Conservation (phyloP, 2,888 invertebrate genomes). For the Nemurella pictetii region DNA sequence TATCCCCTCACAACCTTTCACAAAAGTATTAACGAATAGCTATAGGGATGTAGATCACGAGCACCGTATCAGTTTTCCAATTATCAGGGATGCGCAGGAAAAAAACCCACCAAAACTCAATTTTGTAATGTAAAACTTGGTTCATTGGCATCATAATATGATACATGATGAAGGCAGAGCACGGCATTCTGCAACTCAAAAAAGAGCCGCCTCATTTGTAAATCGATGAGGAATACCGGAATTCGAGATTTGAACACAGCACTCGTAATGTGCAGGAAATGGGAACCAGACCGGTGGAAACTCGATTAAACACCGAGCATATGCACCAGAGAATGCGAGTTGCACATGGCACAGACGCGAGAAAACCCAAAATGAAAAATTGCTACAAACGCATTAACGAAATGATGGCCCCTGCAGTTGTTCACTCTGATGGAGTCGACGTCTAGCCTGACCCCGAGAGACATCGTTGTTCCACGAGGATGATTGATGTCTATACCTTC, state of each 20-base stretch:
- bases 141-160: background rate
- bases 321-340: no score
- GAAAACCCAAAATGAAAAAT: no score
- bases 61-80: background rate
- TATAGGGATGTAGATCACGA: background rate
- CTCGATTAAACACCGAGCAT: no score
- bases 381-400: no score
- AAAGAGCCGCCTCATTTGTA: background rate
- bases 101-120: background rate
- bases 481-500: background rate
- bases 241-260: no score
- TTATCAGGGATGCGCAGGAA: background rate
- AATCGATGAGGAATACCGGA: background rate
- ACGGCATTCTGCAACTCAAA: no score
- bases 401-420: no score
- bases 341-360: no score
- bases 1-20: background rate
- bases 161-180: background rate
- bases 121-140: background rate
- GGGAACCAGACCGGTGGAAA: background rate
- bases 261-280: background rate
- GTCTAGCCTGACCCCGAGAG: no score
- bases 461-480: no score
- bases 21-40: background rate
- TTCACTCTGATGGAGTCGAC: no score